These are phyloP conservation scores for Phymatocera aterrima DNA, from an alignment of 2,888 invertebrate genomes.

Conservation along the genomic window DNA sequence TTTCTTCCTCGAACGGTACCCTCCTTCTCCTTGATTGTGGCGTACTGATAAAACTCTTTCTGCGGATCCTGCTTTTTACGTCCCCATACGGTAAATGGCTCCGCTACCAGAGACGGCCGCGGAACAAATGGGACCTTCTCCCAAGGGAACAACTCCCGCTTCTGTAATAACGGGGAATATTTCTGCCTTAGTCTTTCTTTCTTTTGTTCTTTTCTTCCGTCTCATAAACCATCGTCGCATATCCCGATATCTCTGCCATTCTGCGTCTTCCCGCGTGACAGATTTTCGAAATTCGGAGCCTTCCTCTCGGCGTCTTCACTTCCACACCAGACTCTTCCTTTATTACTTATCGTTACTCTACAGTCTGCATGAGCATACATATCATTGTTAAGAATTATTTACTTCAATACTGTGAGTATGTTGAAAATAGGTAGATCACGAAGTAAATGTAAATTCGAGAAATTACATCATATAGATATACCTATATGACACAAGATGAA, in stretches of 20 bases:
- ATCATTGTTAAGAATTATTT: background rate
- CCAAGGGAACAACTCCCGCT: conserved; percentile 87
- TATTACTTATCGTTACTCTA: background rate
- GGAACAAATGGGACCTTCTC: conserved; percentile 92
- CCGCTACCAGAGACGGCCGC: conserved; percentile 89
- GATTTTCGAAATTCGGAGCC: conserved; percentile 17
- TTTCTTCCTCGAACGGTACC: conserved; percentile 68
- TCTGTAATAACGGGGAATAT: conserved; percentile 78
- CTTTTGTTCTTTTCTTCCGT: background rate
- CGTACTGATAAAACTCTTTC: conserved; percentile 71
- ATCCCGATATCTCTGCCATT: conserved; percentile 43
- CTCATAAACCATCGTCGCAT: conserved; percentile 37
- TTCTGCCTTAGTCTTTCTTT: conserved; percentile 11
- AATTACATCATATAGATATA: background rate
- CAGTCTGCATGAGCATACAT: too few species aligned
- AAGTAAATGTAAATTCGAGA: too few species aligned
- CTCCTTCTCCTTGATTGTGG: conserved; percentile 68
- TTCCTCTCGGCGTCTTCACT: conserved; percentile 61
- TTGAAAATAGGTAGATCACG: too few species aligned
- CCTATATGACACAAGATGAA: too few species aligned
- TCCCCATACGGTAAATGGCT: conserved; percentile 91
- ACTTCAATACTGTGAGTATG: too few species aligned
- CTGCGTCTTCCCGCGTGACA: background rate
- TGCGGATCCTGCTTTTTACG: conserved; percentile 76
- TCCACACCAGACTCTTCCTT: conserved; percentile 64